These are phyloP conservation scores for Notarius quadriscutis DNA, from an alignment of 2,113 vertebrate species.

Conservation along the genomic window DNA sequence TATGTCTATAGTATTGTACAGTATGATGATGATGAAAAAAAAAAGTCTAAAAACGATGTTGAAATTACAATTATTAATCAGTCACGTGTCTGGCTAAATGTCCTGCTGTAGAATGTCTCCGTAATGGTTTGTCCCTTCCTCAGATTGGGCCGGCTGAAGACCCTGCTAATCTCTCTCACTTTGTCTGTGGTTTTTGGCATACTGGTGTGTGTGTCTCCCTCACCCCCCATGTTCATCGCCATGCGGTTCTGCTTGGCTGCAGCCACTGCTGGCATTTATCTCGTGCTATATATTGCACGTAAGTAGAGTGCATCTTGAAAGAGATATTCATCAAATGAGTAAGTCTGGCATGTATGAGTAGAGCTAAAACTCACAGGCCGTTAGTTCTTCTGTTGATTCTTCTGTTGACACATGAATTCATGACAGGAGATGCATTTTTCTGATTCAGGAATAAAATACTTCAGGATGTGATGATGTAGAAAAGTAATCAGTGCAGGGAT, in stretches of 20 bases:
- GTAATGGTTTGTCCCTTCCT: slow-evolving; percentile 1
- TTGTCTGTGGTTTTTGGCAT: slow-evolving; percentile 83
- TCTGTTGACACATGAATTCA: background rate
- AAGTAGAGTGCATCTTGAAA: slow-evolving; percentile 62
- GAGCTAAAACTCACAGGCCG: background rate
- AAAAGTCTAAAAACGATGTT: background rate
- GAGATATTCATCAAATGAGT: background rate
- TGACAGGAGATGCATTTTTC: background rate
- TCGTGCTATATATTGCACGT: slow-evolving; percentile 84
- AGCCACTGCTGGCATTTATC: slow-evolving; percentile 78
- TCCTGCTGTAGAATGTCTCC: background rate
- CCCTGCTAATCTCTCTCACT: slow-evolving; percentile 78
- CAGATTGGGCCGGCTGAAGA: slow-evolving; percentile 80
- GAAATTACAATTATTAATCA: background rate
- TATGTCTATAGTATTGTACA: background rate
- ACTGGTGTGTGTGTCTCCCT: slow-evolving; percentile 81
- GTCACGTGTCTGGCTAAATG: background rate
- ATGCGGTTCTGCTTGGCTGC: slow-evolving; percentile 84
- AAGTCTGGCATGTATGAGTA: background rate
- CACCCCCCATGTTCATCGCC: slow-evolving; percentile 80
- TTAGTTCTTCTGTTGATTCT: background rate
- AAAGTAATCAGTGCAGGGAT: background rate
- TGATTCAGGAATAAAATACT: background rate
- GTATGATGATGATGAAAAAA: background rate
- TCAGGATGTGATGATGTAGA: background rate